Evolutionary conservation across 2,888 invertebrate species (phyloP), one percentile per base, ranked within the genome.

Genomic region (Psylliodes chrysocephalus): DNA sequence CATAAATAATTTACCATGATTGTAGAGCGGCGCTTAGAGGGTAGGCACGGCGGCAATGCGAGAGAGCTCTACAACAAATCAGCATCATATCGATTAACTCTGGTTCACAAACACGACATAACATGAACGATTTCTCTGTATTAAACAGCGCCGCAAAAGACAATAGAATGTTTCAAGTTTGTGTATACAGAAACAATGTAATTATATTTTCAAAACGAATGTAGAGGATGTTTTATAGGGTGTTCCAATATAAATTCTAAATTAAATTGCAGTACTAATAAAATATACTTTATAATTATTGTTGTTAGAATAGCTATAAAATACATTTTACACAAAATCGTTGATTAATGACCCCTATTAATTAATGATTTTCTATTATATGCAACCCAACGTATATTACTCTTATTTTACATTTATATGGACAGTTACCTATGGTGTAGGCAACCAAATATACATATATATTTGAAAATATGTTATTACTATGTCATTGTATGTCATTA

Each of bases 61-160:
- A n/a, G 22, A n/a, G n/a, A n/a, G n/a, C n/a, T n/a, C 25, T 5
- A 28, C 5, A 38, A 10, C 38, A 19, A 8, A 22, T 10, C 25
- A 15, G 12, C 44, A 33, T 44, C 44, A 42, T 44, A 55, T 55
- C 55, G 55, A 44, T 55, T 55, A 30, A 44, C 19, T 42, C 15
- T 12, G 30, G 15, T 59, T 46, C 59, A 49, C 59, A 17, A 49
- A 33, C 10, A 42, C 30, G 38, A 25, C 15, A 33, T 59, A 40
- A 59, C 59, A 49, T 49, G 49, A 59, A 59, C 40, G 49, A 40
- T 49, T n/a, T 49, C 59, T 59, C 38, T 17, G 12, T 49, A 14
- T n/a, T n/a, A n/a, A n/a, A n/a, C 3, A 7, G 3, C 10, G 49
- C 15, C 28, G 49, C 38, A 47, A 56, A n/a, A 47, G 25, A 22